Percentiles rank a stretch among this genome's conserved stretches.
phyloP scores from a whole-genome alignment of 2,888 invertebrate genomes.

The Drosophila macrospina region DNA sequence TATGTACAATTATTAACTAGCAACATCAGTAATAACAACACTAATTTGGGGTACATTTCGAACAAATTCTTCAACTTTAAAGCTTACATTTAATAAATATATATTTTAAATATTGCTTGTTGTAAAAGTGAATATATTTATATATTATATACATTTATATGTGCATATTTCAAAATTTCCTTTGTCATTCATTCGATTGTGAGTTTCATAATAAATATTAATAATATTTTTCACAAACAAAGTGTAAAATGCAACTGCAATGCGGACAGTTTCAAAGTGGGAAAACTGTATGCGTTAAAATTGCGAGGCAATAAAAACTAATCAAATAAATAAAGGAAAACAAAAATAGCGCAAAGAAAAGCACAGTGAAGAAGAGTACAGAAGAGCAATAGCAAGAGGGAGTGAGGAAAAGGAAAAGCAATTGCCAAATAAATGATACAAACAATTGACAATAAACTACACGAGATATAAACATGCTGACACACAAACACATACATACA shows the following conservation, averaged over 20 bases:
- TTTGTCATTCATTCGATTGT: slow-evolving; percentile 2
- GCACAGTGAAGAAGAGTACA: slow-evolving; percentile 15
- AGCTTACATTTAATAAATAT: too few relatives aligned
- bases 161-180: not conserved
- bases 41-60: too few relatives aligned
- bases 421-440: slow-evolving; percentile 78
- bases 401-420: slow-evolving; percentile 59
- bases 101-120: too few relatives aligned
- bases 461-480: slow-evolving; percentile 25
- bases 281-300: slow-evolving; percentile 39
- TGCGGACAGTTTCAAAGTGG: slow-evolving; percentile 25
- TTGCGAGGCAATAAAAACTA: slow-evolving; percentile 66
- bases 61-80: too few relatives aligned
- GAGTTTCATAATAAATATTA: slow-evolving; percentile 18
- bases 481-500: slow-evolving; percentile 13
- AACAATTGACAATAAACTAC: slow-evolving; percentile 77
- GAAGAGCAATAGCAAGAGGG: slow-evolving; percentile 33
- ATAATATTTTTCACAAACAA: slow-evolving; percentile 2
- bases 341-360: not conserved
- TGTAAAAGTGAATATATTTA: too few relatives aligned
- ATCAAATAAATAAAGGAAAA: slow-evolving; percentile 67
- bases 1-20: too few relatives aligned
- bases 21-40: too few relatives aligned
- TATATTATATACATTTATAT: too few relatives aligned
- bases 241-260: slow-evolving; percentile 35